Base-by-base conservation (phyloP, 2,797 vertebrate species). In the Hippocampus kuda region DNA sequence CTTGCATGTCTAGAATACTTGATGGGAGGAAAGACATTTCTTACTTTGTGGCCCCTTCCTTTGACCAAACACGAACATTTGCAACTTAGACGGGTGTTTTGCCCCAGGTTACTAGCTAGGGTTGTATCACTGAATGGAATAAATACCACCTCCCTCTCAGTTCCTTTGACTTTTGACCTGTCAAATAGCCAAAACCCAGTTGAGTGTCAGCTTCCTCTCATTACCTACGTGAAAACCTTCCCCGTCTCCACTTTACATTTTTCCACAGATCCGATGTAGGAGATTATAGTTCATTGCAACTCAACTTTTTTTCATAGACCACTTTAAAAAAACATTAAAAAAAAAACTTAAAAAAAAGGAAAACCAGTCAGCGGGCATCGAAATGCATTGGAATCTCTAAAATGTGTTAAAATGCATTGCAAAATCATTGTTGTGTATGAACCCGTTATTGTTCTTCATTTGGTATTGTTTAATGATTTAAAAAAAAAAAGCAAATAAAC, bases 161-260 rank as follows among this genome's bases (percentile, higher is more conserved):
- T 9, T 73, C 51, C 67, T 26, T 64, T 57, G 46, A 88, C 79
- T 72, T 82, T 60, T 78, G 77, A 85, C 81, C 79, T 69, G 30
- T 75, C 73, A 72, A 73, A 80, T 70, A 78, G 76, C 69, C 74
- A 64, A 71, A 78, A 59, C 75, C 74, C 74, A 53, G 68, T 41
- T 61, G 53, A 0, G 49, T 68, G 79, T 79, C 70, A 18, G 63
- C 77, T 70, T 72, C 51, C 49, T 65, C 68, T 56, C 49, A 8
- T 11, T 12, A 7, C 68, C 49, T 70, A 70, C 69, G 70, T 81
- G 77, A 82, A 5, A 49, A 0, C 72, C 68, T 79, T 69, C 77
- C 63, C 71, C 53, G 76, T 72, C 79, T 83, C 80, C 74, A 63
- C 3, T 56, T 56, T 3, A 44, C 56, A 73, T 79, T 77, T 76